Evolutionary conservation across 2,888 invertebrate genomes (phyloP).

Genomic region (Choristoneura rosaceana): DNA sequence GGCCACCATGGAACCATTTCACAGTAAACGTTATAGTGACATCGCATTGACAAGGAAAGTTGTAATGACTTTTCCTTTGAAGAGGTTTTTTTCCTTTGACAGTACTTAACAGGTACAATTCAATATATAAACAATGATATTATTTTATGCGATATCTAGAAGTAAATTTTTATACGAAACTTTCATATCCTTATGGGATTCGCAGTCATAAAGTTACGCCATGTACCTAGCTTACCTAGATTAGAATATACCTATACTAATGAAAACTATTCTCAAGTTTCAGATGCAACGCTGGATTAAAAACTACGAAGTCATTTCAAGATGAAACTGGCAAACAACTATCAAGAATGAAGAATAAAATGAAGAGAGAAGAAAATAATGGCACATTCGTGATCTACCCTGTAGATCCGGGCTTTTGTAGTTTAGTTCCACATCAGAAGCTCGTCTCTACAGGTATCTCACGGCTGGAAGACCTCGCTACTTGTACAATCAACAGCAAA

Average conservation of each 20-base stretch:
- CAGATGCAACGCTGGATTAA: slow-evolving; percentile 42
- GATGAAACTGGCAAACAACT: slow-evolving; percentile 37
- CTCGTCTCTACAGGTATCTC: slow-evolving; percentile 99
- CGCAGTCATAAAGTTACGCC: too few relatives aligned
- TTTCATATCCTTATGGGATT: too few relatives aligned
- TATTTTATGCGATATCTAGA: too few relatives aligned
- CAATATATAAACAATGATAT: too few relatives aligned
- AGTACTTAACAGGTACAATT: too few relatives aligned
- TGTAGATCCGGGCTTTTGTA: slow-evolving; percentile 99
- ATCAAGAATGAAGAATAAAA: slow-evolving; percentile 55
- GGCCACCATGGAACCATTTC: too few relatives aligned
- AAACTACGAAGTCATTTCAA: slow-evolving; percentile 17
- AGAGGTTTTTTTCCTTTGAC: too few relatives aligned
- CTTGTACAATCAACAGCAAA: slow-evolving; percentile 59
- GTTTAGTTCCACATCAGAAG: slow-evolving; percentile 97
- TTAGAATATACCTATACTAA: slow-evolving; percentile 12
- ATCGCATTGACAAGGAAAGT: too few relatives aligned
- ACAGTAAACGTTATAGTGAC: too few relatives aligned
- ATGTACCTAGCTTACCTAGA: not conserved
- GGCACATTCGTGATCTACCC: slow-evolving; percentile 99
- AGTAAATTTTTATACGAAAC: too few relatives aligned
- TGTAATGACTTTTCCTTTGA: too few relatives aligned
- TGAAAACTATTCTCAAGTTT: slow-evolving; percentile 50
- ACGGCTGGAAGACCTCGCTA: slow-evolving; percentile 96
- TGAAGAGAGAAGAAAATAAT: slow-evolving; percentile 62